Base-by-base conservation (phyloP, 2,113 vertebrate genomes). In the Microtus oregoni region DNA sequence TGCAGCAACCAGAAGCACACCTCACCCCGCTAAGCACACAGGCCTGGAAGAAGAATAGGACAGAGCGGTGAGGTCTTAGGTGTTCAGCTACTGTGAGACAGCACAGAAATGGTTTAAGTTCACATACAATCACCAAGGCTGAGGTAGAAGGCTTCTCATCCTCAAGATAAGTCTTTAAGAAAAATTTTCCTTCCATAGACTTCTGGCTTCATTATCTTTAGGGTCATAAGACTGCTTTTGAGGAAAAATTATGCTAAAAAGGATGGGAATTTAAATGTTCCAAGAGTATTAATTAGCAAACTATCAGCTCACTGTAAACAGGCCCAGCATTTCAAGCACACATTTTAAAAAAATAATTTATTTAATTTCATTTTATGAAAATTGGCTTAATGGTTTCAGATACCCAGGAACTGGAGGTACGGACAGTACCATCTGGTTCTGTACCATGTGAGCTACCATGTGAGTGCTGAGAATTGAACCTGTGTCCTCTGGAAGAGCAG, bases 251-350 rank as follows among this genome's bases (percentile, higher is more conserved):
- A 89, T 65, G 20, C 12, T 81, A 52, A 96, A 96, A 90, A 87
- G 17, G 15, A 87, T 65, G 28, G 85, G 83, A 90, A 77, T 82
- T 73, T 41, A 83, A 87, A 78, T 30, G 32, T 4, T 67, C 6
- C 7, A 70, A 73, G 24, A 89, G 10, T 82, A 73, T 92, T 35
- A 79, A 47, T 88, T 38, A 82, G 47, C 86, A 81, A 93, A 92
- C 50, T 52, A 94, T 58, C 19, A 91, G 15, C 30, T 81, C 24
- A 76, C 67, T 9, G 30, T 19, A 68, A 90, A 94, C 20, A 61
- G 28, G 24, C 15, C 89, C 47, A 92, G n/a, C 30, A 63, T 77
- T 85, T 94, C 95, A 83, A 73, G 86, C 24, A 90, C 9, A 30
- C 30, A 14, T 38, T 50, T 58, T 47, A 38, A 28, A 65, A 65